These are phyloP conservation scores for Istiophorus platypterus DNA, from an alignment of 2,113 vertebrate genomes.

Conservation along the genomic window DNA sequence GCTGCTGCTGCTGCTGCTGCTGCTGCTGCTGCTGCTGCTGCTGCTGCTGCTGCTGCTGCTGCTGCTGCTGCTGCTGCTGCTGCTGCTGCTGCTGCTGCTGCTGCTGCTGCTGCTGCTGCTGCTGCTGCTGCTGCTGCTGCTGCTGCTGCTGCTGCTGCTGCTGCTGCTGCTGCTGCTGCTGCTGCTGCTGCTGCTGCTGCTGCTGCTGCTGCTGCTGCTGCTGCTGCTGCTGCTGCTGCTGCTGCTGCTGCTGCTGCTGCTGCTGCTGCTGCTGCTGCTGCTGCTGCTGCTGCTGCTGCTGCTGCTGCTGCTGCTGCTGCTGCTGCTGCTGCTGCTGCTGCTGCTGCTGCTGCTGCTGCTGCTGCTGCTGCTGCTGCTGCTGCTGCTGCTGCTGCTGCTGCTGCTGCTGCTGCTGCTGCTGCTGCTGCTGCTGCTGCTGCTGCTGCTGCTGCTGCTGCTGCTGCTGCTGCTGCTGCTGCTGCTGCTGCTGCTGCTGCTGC, in stretches of 20 bases:
- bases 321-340: slow-evolving; percentile 19
- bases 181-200: slow-evolving; percentile 15
- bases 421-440: slow-evolving; percentile 15
- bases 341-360: slow-evolving; percentile 20
- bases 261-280: slow-evolving; percentile 11
- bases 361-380: slow-evolving; percentile 22
- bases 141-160: slow-evolving; percentile 11
- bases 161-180: slow-evolving; percentile 20
- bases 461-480: slow-evolving; percentile 20
- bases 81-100: slow-evolving; percentile 19
- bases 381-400: slow-evolving; percentile 11
- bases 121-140: slow-evolving; percentile 22
- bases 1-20: slow-evolving; percentile 22
- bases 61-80: slow-evolving; percentile 15
- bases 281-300: slow-evolving; percentile 20
- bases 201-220: slow-evolving; percentile 19
- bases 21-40: slow-evolving; percentile 11
- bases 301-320: slow-evolving; percentile 15
- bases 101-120: slow-evolving; percentile 20
- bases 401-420: slow-evolving; percentile 20
- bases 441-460: slow-evolving; percentile 19
- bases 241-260: slow-evolving; percentile 22
- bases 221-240: slow-evolving; percentile 20
- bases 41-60: slow-evolving; percentile 20
- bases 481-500: slow-evolving; percentile 22